These are phyloP conservation scores for Tachina fera DNA, from an alignment of 2,888 invertebrate genomes.

Conservation along the genomic window DNA sequence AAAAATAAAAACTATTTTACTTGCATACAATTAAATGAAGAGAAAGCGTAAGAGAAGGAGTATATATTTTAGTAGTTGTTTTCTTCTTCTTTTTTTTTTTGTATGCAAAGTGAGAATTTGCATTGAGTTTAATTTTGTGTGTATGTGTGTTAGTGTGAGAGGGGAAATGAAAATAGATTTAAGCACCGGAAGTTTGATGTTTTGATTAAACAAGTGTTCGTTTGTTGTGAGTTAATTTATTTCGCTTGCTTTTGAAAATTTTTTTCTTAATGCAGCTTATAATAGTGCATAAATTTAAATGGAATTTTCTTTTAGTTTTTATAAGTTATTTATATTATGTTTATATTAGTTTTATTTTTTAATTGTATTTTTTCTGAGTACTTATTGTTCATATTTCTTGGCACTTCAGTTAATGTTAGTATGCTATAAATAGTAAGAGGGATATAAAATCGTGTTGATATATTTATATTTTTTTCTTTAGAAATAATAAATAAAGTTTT, in stretches of 20 bases:
- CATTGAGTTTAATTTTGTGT: constrained; percentile 4
- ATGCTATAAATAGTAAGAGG: not conserved
- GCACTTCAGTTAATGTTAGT: constrained; percentile 50
- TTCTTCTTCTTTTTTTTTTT: not conserved
- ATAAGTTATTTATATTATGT: not conserved
- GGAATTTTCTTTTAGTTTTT: not conserved
- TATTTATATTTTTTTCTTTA: not conserved
- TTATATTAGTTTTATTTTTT: constrained; percentile 11
- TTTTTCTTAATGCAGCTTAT: not conserved
- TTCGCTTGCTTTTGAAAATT: no score
- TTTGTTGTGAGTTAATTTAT: constrained; percentile 1
- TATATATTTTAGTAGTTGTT: not conserved
- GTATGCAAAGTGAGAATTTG: constrained; percentile 21
- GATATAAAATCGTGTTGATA: not conserved
- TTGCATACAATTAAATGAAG: constrained; percentile 10
- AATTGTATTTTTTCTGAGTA: constrained; percentile 26
- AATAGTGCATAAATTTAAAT: constrained; percentile 4
- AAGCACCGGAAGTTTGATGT: constrained; percentile 34
- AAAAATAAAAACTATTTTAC: constrained; percentile 29
- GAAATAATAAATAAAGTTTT: not conserved
- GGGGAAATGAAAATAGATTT: constrained; percentile 29
- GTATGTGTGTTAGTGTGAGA: not conserved
- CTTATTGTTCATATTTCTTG: constrained; percentile 62
- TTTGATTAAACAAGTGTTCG: constrained; percentile 28
- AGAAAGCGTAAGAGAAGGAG: not conserved